phyloP scores from a whole-genome alignment of 2,113 vertebrate species.

The Pomatostomus ruficeps region DNA sequence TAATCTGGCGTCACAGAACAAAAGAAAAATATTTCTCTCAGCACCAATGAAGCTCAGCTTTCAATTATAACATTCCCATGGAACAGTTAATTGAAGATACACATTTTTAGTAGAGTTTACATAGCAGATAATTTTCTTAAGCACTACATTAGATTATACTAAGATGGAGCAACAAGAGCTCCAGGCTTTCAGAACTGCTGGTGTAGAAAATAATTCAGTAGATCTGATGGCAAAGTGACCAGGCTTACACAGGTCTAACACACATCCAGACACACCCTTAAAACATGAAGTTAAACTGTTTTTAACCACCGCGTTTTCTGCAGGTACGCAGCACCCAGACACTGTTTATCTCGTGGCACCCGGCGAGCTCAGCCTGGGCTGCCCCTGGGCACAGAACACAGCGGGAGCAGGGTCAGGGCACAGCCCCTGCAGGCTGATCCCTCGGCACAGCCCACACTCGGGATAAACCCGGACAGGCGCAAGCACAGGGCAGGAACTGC shows the following conservation, averaged over 20 bases:
- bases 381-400: neutral
- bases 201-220: neutral
- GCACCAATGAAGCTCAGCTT: neutral
- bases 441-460: rapidly evolving
- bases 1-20: neutral
- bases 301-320: rapidly evolving
- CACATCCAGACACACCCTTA: rapidly evolving
- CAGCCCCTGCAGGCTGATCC: rapidly evolving
- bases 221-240: neutral
- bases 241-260: neutral
- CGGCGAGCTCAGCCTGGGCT: neutral
- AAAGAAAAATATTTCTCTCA: neutral
- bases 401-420: neutral
- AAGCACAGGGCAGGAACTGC: rapidly evolving
- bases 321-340: rapidly evolving
- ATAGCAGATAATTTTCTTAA: neutral
- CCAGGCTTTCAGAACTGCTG: neutral
- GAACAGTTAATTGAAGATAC: neutral
- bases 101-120: neutral
- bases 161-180: neutral
- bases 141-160: neutral
- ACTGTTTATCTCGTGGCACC: neutral
- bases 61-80: neutral
- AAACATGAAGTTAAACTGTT: rapidly evolving
- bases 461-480: neutral